A percentile compares a stretch with the other conserved stretches of the same genome.
Conservation (phyloP, 2,888 invertebrate species). For the Amphipoea lucens region DNA sequence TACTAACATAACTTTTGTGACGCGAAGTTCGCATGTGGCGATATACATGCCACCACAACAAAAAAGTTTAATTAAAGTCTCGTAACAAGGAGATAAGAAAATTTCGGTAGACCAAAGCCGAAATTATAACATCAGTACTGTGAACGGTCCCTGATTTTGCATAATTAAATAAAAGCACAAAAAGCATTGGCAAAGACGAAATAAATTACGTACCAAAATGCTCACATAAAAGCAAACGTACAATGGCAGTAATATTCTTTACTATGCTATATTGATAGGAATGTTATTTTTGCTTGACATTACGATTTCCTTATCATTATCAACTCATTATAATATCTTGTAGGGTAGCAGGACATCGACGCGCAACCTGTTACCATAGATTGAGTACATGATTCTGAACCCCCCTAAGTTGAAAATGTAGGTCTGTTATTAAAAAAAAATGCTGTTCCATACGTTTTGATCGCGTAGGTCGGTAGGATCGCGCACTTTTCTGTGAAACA, state of each 20-base stretch:
- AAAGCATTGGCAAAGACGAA: constrained; percentile 79
- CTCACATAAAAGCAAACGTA: constrained; percentile 68
- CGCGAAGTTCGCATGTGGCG: too few relatives aligned
- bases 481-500: not conserved
- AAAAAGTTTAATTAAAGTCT: not conserved
- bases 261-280: constrained; percentile 52
- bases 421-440: not conserved
- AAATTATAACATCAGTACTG: constrained; percentile 27
- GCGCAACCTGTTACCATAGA: not conserved
- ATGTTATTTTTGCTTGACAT: constrained; percentile 39
- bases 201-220: constrained; percentile 69
- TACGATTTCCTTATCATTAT: constrained; percentile 29
- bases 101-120: not conserved
- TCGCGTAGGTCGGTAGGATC: too few relatives aligned
- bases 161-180: constrained; percentile 81
- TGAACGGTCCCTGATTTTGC: constrained; percentile 69
- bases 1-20: too few relatives aligned
- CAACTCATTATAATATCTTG: not conserved
- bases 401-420: not conserved
- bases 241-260: constrained; percentile 52
- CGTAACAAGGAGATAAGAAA: not conserved
- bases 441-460: too few relatives aligned
- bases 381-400: not conserved
- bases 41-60: not conserved
- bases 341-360: not conserved